Evolutionary conservation across 2,888 invertebrate species (phyloP).

Genomic region (Cabera pusaria): DNA sequence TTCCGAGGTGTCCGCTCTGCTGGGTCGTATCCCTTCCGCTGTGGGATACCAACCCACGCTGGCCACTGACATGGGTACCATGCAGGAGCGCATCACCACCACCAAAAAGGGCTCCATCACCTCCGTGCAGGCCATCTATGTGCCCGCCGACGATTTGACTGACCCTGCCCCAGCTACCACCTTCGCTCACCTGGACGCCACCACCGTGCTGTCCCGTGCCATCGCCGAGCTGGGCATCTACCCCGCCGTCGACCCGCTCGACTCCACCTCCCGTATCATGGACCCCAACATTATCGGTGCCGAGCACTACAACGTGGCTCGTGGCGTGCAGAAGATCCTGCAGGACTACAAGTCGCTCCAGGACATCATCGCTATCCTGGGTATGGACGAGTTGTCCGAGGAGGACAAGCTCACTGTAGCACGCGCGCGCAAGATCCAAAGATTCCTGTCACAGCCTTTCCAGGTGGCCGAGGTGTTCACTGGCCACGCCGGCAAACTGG

Average conservation of each 20-base stretch:
- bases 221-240: constrained; percentile 97
- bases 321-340: constrained; percentile 96
- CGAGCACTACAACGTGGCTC: constrained; percentile 95
- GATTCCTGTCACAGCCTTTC: constrained; percentile 97
- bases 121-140: constrained; percentile 97
- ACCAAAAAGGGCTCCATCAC: constrained; percentile 98
- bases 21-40: constrained; percentile 98
- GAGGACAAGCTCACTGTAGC: constrained; percentile 97
- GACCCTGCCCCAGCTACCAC: constrained; percentile 98
- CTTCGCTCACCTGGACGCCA: constrained; percentile 98
- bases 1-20: constrained; percentile 94
- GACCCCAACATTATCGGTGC: constrained; percentile 95
- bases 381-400: constrained; percentile 95
- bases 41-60: constrained; percentile 98
- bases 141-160: constrained; percentile 97
- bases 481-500: constrained; percentile 95
- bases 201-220: constrained; percentile 95
- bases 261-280: constrained; percentile 97
- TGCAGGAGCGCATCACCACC: constrained; percentile 98
- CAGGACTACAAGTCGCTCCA: constrained; percentile 90
- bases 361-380: constrained; percentile 97
- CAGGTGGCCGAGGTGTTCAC: constrained; percentile 97
- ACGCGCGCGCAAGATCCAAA: constrained; percentile 97
- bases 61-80: constrained; percentile 98
- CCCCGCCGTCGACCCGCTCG: constrained; percentile 97